Percentiles rank a stretch among this genome's conserved stretches.
These are phyloP conservation scores for Augiades crinisus DNA, from an alignment of 2,888 invertebrate species.

Conservation along the genomic window DNA sequence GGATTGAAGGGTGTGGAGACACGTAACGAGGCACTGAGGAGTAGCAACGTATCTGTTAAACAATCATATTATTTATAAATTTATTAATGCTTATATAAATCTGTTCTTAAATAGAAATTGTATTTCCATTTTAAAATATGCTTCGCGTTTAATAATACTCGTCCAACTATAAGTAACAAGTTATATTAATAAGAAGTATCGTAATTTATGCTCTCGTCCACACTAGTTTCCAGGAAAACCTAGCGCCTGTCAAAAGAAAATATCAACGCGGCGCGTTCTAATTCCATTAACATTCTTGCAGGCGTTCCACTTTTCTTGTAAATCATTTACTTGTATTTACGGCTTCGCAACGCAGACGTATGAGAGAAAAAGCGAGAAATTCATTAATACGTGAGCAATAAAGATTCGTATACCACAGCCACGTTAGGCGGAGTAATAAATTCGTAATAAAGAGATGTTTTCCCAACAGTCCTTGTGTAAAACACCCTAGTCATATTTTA, in stretches of 20 bases:
- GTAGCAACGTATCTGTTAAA: too few species aligned
- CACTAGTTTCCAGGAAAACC: background rate
- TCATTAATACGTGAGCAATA: conserved; percentile 63
- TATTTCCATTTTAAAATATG: too few species aligned
- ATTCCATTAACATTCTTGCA: conserved; percentile 44
- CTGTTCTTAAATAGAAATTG: too few species aligned
- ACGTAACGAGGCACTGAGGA: too few species aligned
- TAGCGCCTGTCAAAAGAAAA: conserved; percentile 48
- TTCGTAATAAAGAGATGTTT: conserved; percentile 58
- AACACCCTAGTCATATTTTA: conserved; percentile 35
- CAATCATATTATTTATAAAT: too few species aligned
- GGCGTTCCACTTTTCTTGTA: conserved; percentile 43
- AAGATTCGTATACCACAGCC: conserved; percentile 50
- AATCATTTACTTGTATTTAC: conserved; percentile 35
- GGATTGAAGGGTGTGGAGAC: too few species aligned
- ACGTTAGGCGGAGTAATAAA: conserved; percentile 56
- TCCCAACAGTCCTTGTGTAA: conserved; percentile 37
- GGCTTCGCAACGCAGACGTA: conserved; percentile 33
- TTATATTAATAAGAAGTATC: background rate
- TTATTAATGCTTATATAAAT: too few species aligned
- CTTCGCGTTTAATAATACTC: too few species aligned
- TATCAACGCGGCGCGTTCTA: conserved; percentile 38
- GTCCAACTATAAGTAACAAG: too few species aligned
- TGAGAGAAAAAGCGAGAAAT: conserved; percentile 38
- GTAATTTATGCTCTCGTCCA: background rate